Conservation (phyloP, 1,140 invertebrate genomes). For the Drosophila sproati region DNA sequence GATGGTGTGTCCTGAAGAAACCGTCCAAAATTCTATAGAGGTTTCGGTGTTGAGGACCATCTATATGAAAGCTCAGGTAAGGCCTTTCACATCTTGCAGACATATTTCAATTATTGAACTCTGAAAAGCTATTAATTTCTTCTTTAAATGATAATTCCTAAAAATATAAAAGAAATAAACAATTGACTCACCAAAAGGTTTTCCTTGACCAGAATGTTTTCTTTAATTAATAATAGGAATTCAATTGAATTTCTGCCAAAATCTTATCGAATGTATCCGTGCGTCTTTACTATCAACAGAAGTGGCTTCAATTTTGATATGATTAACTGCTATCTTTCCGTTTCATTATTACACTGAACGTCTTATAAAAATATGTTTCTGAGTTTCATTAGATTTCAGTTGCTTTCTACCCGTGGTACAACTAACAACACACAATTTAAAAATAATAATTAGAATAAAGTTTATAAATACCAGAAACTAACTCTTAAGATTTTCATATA, state of each 20-base stretch:
- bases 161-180: background rate
- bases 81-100: background rate
- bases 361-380: conserved; percentile 19
- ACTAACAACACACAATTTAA: background rate
- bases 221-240: conserved; percentile 7
- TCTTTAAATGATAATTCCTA: no score
- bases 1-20: no score
- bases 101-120: background rate
- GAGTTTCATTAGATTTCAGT: conserved; percentile 33
- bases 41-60: no score
- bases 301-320: conserved; percentile 9
- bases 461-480: background rate
- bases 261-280: conserved; percentile 25
- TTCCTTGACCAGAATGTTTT: conserved; percentile 5
- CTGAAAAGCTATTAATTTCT: no score
- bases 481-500: no score
- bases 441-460: background rate
- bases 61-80: no score
- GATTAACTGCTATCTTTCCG: conserved; percentile 20
- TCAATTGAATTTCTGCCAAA: conserved; percentile 10
- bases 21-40: no score
- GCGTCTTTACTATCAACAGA: conserved; percentile 35
- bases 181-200: background rate
- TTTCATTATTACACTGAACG: background rate
- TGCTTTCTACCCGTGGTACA: background rate